phyloP scores from a whole-genome alignment of 1,140 invertebrate species.

The Stegodyphus mimosarum region DNA sequence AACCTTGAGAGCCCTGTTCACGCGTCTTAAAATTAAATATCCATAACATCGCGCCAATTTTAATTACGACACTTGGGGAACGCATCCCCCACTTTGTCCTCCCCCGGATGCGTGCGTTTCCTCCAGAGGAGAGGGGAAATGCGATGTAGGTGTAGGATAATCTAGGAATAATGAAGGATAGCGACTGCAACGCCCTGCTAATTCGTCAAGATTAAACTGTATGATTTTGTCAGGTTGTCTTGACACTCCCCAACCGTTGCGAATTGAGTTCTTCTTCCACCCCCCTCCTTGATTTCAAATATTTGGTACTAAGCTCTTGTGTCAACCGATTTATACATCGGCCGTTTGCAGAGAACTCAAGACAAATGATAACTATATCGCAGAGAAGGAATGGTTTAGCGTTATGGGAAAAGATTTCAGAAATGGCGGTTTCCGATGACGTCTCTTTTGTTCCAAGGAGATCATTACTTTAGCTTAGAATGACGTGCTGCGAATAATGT shows the following conservation, averaged over 20 bases:
- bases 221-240: constrained; percentile 34
- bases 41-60: constrained; percentile 38
- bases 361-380: constrained; percentile 29
- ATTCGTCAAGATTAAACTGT: constrained; percentile 56
- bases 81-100: background rate
- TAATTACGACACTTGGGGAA: constrained; percentile 49
- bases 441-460: background rate
- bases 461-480: no score
- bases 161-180: constrained; percentile 54
- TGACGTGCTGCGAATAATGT: background rate
- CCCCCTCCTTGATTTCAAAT: background rate
- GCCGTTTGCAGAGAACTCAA: background rate
- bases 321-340: constrained; percentile 20
- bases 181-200: constrained; percentile 33
- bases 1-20: constrained; percentile 44
- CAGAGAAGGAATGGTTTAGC: constrained; percentile 5
- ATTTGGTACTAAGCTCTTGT: constrained; percentile 29
- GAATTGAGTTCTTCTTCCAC: constrained; percentile 30
- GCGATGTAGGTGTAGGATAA: constrained; percentile 45
- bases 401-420: background rate
- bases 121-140: background rate
- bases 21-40: constrained; percentile 55
- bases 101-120: background rate
- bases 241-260: constrained; percentile 35
- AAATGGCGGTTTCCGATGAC: constrained; percentile 1